Evolutionary conservation across 2,888 invertebrate genomes (phyloP).

Genomic region (Acronicta psi): DNA sequence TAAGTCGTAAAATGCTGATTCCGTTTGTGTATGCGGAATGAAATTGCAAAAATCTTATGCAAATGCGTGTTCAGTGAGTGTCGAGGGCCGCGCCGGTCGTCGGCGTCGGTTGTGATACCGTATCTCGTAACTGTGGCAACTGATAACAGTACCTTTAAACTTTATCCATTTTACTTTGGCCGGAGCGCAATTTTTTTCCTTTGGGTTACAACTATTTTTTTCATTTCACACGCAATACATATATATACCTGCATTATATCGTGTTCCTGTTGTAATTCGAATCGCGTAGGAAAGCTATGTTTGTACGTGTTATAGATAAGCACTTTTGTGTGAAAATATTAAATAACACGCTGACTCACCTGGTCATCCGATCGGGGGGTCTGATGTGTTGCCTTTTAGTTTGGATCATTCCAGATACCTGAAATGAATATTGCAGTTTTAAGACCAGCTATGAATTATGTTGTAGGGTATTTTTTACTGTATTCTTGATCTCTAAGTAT

Average conservation of each 20-base stretch:
- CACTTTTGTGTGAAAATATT: constrained; percentile 36
- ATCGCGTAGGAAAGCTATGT: constrained; percentile 20
- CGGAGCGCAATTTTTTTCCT: constrained; percentile 24
- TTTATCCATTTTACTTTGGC: constrained; percentile 42
- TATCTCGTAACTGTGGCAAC: constrained; percentile 43
- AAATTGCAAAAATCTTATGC: constrained; percentile 64
- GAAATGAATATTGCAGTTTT: constrained; percentile 65
- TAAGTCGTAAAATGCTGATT: constrained; percentile 63
- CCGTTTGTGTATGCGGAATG: constrained; percentile 56
- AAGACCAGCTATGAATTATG: background rate
- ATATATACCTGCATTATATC: constrained; percentile 33
- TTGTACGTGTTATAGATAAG: constrained; percentile 8
- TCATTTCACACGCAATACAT: constrained; percentile 35
- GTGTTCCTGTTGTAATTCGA: constrained; percentile 46
- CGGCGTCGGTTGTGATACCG: constrained; percentile 35
- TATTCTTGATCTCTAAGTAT: no score
- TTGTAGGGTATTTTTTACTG: no score
- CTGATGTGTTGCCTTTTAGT: constrained; percentile 72
- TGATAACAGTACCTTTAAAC: constrained; percentile 48
- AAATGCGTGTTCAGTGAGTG: constrained; percentile 56
- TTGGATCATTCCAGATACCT: constrained; percentile 85
- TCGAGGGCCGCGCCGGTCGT: constrained; percentile 28
- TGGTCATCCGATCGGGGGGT: constrained; percentile 83
- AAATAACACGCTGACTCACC: constrained; percentile 63
- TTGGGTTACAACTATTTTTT: constrained; percentile 31